phyloP scores from a whole-genome alignment of 2,113 vertebrate genomes.

The Jacana jacana region DNA sequence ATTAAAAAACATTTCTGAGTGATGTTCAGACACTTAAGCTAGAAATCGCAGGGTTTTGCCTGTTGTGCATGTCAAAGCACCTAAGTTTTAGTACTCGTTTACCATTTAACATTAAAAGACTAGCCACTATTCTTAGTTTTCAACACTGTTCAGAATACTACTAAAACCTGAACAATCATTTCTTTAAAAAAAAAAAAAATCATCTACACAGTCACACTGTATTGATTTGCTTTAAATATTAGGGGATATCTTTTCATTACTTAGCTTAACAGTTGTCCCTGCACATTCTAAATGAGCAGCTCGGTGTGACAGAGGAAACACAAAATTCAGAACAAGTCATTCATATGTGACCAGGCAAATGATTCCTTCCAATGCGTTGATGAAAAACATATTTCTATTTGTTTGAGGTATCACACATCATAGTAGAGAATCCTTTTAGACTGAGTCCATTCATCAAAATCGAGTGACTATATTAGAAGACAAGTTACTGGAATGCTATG shows the following conservation, averaged over 20 bases:
- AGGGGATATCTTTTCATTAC: conserved; percentile 5
- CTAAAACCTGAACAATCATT: conserved; percentile 15
- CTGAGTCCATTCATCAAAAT: conserved; percentile 59
- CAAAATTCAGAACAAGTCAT: conserved; percentile 60
- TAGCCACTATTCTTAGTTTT: not conserved
- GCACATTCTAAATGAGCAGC: conserved; percentile 17
- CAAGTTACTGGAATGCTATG: not conserved
- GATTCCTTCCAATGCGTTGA: conserved; percentile 5
- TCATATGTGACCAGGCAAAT: conserved; percentile 66
- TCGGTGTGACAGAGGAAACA: conserved; percentile 14
- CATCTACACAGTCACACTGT: not conserved
- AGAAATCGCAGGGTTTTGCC: conserved; percentile 25
- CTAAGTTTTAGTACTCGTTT: not conserved
- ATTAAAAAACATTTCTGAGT: conserved; percentile 50
- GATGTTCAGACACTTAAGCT: conserved; percentile 32
- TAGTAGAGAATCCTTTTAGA: conserved; percentile 49
- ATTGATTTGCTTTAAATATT: conserved; percentile 16
- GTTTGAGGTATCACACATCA: conserved; percentile 66
- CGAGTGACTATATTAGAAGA: not conserved
- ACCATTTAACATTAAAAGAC: not conserved
- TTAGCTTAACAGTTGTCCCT: conserved; percentile 5
- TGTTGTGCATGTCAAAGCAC: conserved; percentile 35
- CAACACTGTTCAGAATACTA: not conserved
- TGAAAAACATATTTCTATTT: conserved; percentile 50
- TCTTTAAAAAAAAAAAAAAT: not conserved